Evolutionary conservation across 1,140 invertebrate genomes (phyloP), one percentile per base, ranked within the genome.

Genomic region (Delia radicum): DNA sequence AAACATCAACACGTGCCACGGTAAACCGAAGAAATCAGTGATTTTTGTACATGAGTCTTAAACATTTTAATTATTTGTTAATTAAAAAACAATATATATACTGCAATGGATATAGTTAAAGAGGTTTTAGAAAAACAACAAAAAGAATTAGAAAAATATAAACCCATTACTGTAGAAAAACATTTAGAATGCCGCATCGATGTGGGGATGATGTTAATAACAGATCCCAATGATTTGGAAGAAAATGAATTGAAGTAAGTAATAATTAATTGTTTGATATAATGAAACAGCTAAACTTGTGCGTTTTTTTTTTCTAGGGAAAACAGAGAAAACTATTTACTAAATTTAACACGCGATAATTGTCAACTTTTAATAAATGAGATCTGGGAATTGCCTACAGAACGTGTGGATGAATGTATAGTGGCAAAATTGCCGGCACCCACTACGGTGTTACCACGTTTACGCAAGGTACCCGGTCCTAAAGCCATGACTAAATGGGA

Each of bases 401-500:
- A 95, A 84, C 89, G 91, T 65, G 89, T 94, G 1, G 94, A 96
- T 28, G 94, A 95, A 81, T 90, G 89, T 7, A 91, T 95, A 80
- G 91, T 94, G 28, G 95, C 92, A 0, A 91, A 92, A 83, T 87
- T 98, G 33, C 96, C 96, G 8, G 88, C 89, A 74, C 91, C 91
- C 12, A 91, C 87, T 48, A 94, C 90, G 79, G 81, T 91, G 24
- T 85, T 98, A 33, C 97, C 97, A 1, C 88, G 97, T 85, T 91
- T 95, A 75, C 95, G 96, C 81, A 93, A 92, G 48, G 91, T 96
- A 27, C 97, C 97, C 0, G 96, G 94, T 85, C 91, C 92, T 0
- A 95, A 93, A 87, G 87, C 92, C 3, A 86, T 94, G 2, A 99
- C 97, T 1, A 98, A 97, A 89, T 99, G 98, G 98, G 91, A 99